Conservation (phyloP, 2,797 vertebrate genomes). For the Helostoma temminkii region DNA sequence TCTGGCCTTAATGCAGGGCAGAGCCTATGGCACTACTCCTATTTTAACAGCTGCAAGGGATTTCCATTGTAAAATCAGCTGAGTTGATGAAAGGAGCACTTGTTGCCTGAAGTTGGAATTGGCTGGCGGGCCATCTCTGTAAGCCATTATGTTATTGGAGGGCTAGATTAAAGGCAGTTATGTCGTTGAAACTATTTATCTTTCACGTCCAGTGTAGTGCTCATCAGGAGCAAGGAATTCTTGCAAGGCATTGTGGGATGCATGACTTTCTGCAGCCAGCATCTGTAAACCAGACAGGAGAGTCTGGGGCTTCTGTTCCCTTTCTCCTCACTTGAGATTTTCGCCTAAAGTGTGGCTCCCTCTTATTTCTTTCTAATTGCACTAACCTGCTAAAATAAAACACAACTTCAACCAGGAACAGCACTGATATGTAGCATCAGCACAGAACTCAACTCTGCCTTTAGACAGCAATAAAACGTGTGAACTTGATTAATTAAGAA, state of each 20-base stretch:
- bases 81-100: slow-evolving; percentile 83
- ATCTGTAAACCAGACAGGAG: slow-evolving; percentile 79
- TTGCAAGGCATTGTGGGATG: slow-evolving; percentile 74
- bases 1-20: slow-evolving; percentile 69
- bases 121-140: slow-evolving; percentile 70
- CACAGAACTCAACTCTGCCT: too few relatives aligned
- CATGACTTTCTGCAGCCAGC: slow-evolving; percentile 64
- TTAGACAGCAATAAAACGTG: too few relatives aligned
- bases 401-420: neutral
- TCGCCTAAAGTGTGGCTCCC: slow-evolving; percentile 17
- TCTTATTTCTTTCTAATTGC: neutral
- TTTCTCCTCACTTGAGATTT: slow-evolving; percentile 19
- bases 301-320: slow-evolving; percentile 62
- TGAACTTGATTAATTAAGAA: too few relatives aligned
- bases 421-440: too few relatives aligned
- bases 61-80: slow-evolving; percentile 88
- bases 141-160: slow-evolving; percentile 83
- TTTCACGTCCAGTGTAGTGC: slow-evolving; percentile 72
- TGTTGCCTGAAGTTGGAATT: slow-evolving; percentile 80
- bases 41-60: slow-evolving; percentile 88
- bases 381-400: too few relatives aligned
- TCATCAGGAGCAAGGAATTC: slow-evolving; percentile 78
- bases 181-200: slow-evolving; percentile 80
- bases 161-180: slow-evolving; percentile 82
- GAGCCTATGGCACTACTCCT: slow-evolving; percentile 74